Percentiles rank a stretch among this genome's conserved stretches.
Evolutionary conservation across 2,113 vertebrate genomes (phyloP).

Genomic region (Gobius niger): DNA sequence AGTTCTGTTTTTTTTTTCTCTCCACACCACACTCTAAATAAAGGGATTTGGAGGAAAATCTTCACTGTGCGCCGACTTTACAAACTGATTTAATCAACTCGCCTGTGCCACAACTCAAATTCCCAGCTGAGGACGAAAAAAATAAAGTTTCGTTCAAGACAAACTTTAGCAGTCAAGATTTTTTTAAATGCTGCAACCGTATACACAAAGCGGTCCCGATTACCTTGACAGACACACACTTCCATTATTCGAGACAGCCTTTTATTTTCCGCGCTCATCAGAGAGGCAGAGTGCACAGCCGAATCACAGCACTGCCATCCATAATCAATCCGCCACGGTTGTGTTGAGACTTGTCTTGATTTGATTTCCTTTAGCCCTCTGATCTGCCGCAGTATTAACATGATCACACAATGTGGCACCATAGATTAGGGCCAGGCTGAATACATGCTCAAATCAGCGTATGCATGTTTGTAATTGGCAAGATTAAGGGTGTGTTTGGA

Average conservation of each 20-base stretch:
- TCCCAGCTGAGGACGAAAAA: not conserved
- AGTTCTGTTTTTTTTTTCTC: conserved; percentile 27
- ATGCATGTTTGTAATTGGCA: not conserved
- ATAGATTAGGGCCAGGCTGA: not conserved
- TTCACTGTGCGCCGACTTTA: conserved; percentile 27
- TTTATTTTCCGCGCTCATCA: conserved; percentile 36
- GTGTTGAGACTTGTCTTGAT: conserved; percentile 24
- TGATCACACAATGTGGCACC: not conserved
- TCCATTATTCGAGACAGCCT: conserved; percentile 11
- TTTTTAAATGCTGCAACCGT: conserved; percentile 9
- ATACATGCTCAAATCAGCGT: not conserved
- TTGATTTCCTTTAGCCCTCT: conserved; percentile 18
- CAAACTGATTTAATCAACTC: conserved; percentile 50
- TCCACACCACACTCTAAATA: conserved; percentile 40
- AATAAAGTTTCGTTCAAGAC: not conserved
- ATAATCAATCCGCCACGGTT: conserved; percentile 36
- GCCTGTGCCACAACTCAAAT: conserved; percentile 31
- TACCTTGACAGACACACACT: conserved; percentile 28
- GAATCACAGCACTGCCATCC: conserved; percentile 25
- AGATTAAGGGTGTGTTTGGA: not conserved
- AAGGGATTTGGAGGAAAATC: conserved; percentile 36
- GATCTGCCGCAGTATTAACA: conserved; percentile 18
- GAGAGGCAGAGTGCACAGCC: conserved; percentile 3
- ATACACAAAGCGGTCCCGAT: conserved; percentile 10
- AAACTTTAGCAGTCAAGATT: conserved; percentile 5